phyloP scores from a whole-genome alignment of 2,113 vertebrate species.

The Chinchilla lanigera region DNA sequence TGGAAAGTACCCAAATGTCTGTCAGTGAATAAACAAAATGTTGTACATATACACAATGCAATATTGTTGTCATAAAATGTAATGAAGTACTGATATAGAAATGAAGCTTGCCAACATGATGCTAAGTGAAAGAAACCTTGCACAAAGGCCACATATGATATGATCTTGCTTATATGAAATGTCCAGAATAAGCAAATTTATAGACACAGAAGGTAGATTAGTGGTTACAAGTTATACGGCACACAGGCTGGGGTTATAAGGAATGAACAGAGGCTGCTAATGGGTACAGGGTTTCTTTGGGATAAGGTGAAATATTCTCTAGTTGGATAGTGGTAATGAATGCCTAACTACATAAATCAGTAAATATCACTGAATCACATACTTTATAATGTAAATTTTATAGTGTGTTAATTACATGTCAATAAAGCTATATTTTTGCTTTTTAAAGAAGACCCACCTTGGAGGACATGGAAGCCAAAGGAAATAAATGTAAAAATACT shows the following conservation, averaged over 20 bases:
- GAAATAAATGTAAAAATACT: slow-evolving; percentile 46
- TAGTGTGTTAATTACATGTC: background rate
- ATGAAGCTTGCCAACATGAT: background rate
- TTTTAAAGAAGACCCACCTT: background rate
- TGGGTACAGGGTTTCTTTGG: background rate
- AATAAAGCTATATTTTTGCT: background rate
- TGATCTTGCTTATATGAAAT: background rate
- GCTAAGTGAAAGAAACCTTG: background rate
- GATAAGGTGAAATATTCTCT: slow-evolving; percentile 31
- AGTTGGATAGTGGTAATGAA: background rate
- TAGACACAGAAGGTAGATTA: background rate
- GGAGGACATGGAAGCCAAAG: slow-evolving; percentile 23
- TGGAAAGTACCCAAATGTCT: background rate
- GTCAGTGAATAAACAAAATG: background rate
- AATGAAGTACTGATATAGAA: background rate
- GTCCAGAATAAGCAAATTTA: background rate
- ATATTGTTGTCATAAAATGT: background rate
- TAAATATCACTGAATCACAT: background rate
- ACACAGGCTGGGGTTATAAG: background rate
- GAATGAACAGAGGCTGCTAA: background rate
- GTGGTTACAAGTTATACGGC: background rate
- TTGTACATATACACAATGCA: background rate
- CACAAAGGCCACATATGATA: background rate
- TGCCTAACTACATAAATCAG: background rate
- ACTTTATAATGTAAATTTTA: slow-evolving; percentile 33